Percentiles rank a stretch among this genome's conserved stretches.
These are phyloP conservation scores for Tapirus terrestris DNA, from an alignment of 2,113 vertebrate genomes.

Conservation along the genomic window DNA sequence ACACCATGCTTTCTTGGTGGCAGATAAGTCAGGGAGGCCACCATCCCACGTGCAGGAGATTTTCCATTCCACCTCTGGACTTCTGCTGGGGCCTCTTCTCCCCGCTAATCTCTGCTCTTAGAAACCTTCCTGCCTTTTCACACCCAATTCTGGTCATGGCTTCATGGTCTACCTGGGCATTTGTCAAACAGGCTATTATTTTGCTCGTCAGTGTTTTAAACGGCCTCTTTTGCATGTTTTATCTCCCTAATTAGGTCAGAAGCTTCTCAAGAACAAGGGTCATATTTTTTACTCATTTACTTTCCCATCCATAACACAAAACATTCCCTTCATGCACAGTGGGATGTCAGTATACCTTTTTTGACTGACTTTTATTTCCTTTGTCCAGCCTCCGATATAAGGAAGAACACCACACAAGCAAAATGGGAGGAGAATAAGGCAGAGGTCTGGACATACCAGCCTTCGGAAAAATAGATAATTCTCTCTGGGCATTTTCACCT, in stretches of 20 bases:
- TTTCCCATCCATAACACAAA: neutral
- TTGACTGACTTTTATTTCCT: neutral
- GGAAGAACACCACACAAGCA: neutral
- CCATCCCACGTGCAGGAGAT: neutral
- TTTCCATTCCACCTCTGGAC: neutral
- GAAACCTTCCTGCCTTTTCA: neutral
- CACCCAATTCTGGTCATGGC: neutral
- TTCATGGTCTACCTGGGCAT: neutral
- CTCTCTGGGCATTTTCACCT: neutral
- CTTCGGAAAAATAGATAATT: neutral
- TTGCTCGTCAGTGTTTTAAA: neutral
- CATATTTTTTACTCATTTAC: neutral
- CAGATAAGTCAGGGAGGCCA: constrained; percentile 23
- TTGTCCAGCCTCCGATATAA: neutral
- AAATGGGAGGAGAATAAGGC: neutral
- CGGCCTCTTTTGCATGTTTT: constrained; percentile 9
- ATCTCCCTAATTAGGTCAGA: constrained; percentile 47
- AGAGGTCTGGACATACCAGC: neutral
- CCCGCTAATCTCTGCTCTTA: neutral
- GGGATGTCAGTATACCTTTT: neutral
- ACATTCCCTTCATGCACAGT: neutral
- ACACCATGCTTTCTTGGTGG: neutral
- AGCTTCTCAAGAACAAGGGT: constrained; percentile 27
- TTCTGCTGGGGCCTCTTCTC: neutral
- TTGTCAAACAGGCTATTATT: neutral